phyloP scores from a whole-genome alignment of 2,797 vertebrate species.

The Tokudaia tokunoshimensis region DNA sequence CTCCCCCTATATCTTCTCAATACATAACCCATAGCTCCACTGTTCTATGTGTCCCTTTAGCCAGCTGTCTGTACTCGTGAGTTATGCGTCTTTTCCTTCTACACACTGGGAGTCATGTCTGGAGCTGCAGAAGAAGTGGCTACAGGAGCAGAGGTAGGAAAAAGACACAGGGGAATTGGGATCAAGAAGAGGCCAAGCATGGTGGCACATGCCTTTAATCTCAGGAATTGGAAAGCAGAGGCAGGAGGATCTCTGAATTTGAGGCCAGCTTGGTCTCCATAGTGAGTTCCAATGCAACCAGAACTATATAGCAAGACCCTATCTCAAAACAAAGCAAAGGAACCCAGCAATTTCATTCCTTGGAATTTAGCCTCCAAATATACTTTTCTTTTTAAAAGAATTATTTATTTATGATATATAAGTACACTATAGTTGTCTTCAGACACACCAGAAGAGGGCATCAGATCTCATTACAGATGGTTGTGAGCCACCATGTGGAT shows the following conservation, averaged over 20 bases:
- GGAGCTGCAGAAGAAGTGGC: constrained; percentile 98
- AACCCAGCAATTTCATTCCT: neutral
- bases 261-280: neutral
- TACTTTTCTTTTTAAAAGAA: neutral
- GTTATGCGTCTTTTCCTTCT: constrained; percentile 99
- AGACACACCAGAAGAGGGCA: too few species aligned
- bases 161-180: neutral
- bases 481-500: too few species aligned
- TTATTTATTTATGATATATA: too few species aligned
- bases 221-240: neutral
- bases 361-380: constrained; percentile 58
- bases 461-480: too few species aligned
- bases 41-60: constrained; percentile 84
- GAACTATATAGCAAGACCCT: neutral
- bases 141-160: constrained; percentile 96
- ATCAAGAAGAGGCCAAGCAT: neutral
- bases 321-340: neutral
- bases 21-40: neutral
- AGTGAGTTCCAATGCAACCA: neutral
- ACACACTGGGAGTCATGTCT: constrained; percentile 99
- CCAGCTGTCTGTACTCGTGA: constrained; percentile 98
- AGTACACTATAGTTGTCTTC: too few species aligned
- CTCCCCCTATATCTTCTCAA: neutral
- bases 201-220: neutral
- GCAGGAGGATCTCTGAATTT: neutral